A percentile compares a stretch with the other conserved stretches of the same genome.
These are phyloP conservation scores for Bedellia somnulentella DNA, from an alignment of 2,888 invertebrate species.

Conservation along the genomic window DNA sequence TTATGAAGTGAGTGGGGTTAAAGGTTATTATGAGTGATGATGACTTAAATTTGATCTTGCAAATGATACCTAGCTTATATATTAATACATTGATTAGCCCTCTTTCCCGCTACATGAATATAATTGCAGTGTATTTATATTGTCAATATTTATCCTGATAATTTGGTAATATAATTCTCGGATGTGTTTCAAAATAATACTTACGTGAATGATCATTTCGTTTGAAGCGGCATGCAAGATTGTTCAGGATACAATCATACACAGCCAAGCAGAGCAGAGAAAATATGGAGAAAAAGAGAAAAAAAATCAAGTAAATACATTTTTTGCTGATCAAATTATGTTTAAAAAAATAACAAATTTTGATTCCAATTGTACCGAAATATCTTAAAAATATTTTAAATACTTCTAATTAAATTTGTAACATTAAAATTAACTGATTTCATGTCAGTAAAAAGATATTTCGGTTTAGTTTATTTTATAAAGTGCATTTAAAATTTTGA, in stretches of 20 bases:
- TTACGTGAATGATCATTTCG: slow-evolving; percentile 74
- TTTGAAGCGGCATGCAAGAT: slow-evolving; percentile 77
- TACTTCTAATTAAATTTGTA: slow-evolving; percentile 2
- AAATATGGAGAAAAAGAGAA: slow-evolving; percentile 76
- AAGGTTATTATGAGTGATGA: slow-evolving; percentile 21
- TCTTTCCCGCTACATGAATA: too few species aligned
- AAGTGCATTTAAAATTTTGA: slow-evolving; percentile 53
- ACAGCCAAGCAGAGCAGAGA: slow-evolving; percentile 84
- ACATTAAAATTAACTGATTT: too few species aligned
- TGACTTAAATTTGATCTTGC: slow-evolving; percentile 6
- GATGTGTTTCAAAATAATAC: slow-evolving; percentile 66
- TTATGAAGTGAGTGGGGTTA: slow-evolving; percentile 33
- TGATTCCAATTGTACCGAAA: slow-evolving; percentile 46
- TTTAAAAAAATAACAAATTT: slow-evolving; percentile 55
- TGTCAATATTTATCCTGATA: slow-evolving; percentile 4
- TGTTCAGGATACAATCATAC: slow-evolving; percentile 81
- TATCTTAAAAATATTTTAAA: slow-evolving; percentile 6
- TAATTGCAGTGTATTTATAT: slow-evolving; percentile 11
- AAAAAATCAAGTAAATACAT: slow-evolving; percentile 73
- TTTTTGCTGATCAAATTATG: slow-evolving; percentile 57
- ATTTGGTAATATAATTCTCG: too few species aligned
- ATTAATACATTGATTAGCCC: too few species aligned
- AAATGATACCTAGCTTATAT: too few species aligned
- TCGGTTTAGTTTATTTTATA: too few species aligned
- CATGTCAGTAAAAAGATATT: too few species aligned